Evolutionary conservation across 2,888 invertebrate genomes (phyloP), one percentile per base, ranked within the genome.

Genomic region (Xylota segnis): DNA sequence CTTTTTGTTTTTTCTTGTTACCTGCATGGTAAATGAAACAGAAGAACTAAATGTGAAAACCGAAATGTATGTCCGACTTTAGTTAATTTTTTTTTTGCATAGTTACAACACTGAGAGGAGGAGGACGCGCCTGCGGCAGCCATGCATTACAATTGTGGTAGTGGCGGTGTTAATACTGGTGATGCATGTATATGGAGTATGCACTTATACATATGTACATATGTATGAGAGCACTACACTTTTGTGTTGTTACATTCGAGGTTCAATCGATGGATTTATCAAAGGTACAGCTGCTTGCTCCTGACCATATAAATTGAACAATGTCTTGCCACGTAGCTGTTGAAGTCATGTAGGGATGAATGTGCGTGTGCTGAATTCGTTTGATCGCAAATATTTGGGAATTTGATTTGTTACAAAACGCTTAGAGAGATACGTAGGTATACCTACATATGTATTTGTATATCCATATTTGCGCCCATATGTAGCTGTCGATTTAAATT

Each of bases 31-130:
- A 63, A 61, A 56, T 34, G 43, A 79, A 79, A 83, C 71, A 83
- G 74, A 68, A 74, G 68, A 79, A 79, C 61, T 45, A 63, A 78
- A 83, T 63, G 68, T 68, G 54, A 54, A 83, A 74, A 63, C 52
- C 63, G 12, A 72, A 83, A 77, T 66, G 66, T 59, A 66, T 66
- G 66, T 71, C 61, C 72, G 54, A 72, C 66, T 59, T 65, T 47
- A 77, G 59, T 77, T 66, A 12, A 18, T 37, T 68, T 81, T 61
- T 47, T 58, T 79, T 66, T 66, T 66, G 59, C 75, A 75, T 74
- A 52, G 68, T 76, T 32, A 54, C 43, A 76, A 59, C 43, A 77
- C 29, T 47, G 34, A 54, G 52, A 63, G 65, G 56, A 58, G 65
- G 63, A 40, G 66, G 72, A 50, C 68, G 50, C 12, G 68, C 74